These are phyloP conservation scores for Panurus biarmicus DNA, from an alignment of 2,113 vertebrate species.

Conservation along the genomic window DNA sequence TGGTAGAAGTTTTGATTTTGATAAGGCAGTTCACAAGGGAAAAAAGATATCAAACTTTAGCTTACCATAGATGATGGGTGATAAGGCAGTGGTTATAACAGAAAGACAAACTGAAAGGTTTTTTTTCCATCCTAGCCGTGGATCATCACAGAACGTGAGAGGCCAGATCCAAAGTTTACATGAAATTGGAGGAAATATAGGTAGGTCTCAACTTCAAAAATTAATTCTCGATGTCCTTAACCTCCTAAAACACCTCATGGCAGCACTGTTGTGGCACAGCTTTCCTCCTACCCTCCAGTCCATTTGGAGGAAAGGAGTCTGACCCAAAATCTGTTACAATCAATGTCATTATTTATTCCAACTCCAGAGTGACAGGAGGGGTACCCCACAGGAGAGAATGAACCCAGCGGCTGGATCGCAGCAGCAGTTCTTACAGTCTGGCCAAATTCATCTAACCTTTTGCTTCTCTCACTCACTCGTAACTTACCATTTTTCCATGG, in stretches of 20 bases:
- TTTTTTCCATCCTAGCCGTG: slow-evolving; percentile 42
- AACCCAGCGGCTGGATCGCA: neutral
- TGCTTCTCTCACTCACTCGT: neutral
- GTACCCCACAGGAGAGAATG: neutral
- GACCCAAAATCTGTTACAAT: neutral
- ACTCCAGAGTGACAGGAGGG: neutral
- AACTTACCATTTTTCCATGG: neutral
- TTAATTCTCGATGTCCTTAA: neutral
- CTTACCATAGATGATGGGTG: neutral
- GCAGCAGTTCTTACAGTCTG: neutral
- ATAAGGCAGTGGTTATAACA: neutral
- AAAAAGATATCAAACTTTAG: neutral
- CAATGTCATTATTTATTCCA: neutral
- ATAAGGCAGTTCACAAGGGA: neutral
- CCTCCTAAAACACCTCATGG: neutral
- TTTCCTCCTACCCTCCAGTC: neutral
- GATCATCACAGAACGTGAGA: slow-evolving; percentile 60
- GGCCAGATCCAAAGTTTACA: slow-evolving; percentile 79
- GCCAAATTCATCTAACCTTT: neutral
- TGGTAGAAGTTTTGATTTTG: neutral
- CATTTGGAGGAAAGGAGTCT: neutral
- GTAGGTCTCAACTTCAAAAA: slow-evolving; percentile 56
- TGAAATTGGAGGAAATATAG: slow-evolving; percentile 89
- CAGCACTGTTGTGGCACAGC: neutral
- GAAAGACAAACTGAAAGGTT: neutral